These are phyloP conservation scores for Gorsachius goisagi DNA, from an alignment of 2,113 vertebrate species.

Conservation along the genomic window DNA sequence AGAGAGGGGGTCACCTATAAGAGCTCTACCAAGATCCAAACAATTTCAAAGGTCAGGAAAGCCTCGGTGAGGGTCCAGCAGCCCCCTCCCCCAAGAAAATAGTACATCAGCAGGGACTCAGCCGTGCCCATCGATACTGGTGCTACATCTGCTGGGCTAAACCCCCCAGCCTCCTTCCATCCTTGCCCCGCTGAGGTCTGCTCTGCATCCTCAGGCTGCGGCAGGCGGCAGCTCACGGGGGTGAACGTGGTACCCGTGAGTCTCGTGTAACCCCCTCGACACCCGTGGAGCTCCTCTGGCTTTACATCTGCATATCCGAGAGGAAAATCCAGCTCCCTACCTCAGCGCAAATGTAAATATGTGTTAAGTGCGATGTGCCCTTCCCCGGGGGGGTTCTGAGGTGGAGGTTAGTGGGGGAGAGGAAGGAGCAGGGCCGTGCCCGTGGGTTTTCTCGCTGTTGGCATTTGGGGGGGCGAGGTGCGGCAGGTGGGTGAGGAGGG, in stretches of 20 bases:
- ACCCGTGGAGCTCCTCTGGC: background rate
- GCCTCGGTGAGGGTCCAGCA: background rate
- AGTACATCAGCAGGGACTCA: background rate
- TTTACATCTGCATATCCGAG: rapidly evolving
- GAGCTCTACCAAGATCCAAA: background rate
- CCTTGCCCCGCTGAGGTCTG: rapidly evolving
- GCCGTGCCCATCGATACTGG: rapidly evolving
- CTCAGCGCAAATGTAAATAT: background rate
- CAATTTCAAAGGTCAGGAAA: background rate
- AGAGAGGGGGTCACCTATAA: background rate
- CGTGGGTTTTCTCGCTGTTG: background rate
- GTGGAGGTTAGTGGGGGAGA: background rate
- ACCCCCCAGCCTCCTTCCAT: background rate
- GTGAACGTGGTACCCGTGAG: rapidly evolving
- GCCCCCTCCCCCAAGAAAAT: background rate
- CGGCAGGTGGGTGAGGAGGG: background rate
- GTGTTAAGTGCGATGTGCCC: rapidly evolving
- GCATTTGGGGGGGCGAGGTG: background rate
- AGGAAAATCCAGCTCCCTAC: background rate
- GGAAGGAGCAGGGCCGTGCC: background rate
- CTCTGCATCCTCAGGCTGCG: background rate
- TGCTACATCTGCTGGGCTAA: background rate
- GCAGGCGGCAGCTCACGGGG: background rate
- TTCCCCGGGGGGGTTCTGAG: background rate
- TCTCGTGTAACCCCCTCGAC: background rate